phyloP scores from a whole-genome alignment of 2,113 vertebrate genomes.

The Anser cygnoides region DNA sequence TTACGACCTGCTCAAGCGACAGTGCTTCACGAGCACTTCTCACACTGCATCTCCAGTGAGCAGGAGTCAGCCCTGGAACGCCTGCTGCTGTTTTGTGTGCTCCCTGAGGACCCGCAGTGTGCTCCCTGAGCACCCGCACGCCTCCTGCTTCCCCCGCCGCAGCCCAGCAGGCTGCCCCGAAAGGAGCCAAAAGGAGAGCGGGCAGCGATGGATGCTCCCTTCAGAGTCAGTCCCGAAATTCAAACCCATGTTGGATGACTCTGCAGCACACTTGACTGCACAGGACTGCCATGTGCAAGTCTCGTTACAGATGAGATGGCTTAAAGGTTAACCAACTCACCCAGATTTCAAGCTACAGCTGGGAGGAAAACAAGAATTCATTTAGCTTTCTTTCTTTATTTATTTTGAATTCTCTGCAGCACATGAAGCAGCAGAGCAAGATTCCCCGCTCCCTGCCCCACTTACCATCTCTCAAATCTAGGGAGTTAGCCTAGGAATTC shows the following conservation, averaged over 20 bases:
- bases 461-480: background rate
- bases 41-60: background rate
- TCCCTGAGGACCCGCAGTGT: background rate
- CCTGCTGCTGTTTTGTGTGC: background rate
- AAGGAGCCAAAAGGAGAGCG: background rate
- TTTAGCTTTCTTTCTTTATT: background rate
- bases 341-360: background rate
- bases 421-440: background rate
- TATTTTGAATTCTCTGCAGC: background rate
- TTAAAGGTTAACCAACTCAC: background rate
- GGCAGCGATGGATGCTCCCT: background rate
- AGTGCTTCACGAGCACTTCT: background rate
- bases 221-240: background rate
- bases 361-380: background rate
- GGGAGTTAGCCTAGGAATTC: background rate
- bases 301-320: background rate
- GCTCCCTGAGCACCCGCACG: background rate
- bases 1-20: fast-evolving
- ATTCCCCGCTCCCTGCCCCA: background rate
- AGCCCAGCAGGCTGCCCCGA: background rate
- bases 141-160: background rate
- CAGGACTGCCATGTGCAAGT: background rate
- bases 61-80: no score
- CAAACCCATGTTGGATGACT: fast-evolving
- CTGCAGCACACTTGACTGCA: background rate